A percentile compares a stretch with the other conserved stretches of the same genome.
Conservation (phyloP, 1,140 invertebrate species). For the Anadara kagoshimensis region DNA sequence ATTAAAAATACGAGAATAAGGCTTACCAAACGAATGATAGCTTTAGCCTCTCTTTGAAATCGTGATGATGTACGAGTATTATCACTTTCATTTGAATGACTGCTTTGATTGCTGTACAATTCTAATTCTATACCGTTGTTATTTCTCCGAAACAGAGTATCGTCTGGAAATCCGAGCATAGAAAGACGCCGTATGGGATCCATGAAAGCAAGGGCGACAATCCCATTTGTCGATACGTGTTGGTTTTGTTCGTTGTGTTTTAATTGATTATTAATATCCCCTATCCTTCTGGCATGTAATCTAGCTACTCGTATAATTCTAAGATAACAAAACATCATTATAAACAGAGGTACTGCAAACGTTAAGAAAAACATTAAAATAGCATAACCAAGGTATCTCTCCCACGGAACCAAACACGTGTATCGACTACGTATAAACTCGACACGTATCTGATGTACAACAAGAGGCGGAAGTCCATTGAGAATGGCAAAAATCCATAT, state of each 20-base stretch:
- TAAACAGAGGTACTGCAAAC: conserved; percentile 28
- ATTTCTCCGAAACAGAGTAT: not conserved
- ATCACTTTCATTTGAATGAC: not conserved
- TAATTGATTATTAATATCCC: conserved; percentile 25
- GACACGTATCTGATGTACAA: conserved; percentile 10
- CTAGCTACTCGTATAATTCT: conserved; percentile 49
- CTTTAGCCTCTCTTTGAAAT: conserved; percentile 17
- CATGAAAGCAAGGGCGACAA: conserved; percentile 36
- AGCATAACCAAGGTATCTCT: not conserved
- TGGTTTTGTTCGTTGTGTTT: conserved; percentile 7
- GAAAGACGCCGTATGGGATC: conserved; percentile 41
- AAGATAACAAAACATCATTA: conserved; percentile 44
- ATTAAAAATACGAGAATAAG: conserved; percentile 29
- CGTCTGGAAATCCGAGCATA: conserved; percentile 45
- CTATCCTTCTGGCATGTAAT: conserved; percentile 45
- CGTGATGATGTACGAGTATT: not conserved
- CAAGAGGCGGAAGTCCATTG: conserved; percentile 11
- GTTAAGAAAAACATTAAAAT: conserved; percentile 10
- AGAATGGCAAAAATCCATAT: conserved; percentile 29
- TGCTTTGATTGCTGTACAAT: conserved; percentile 22
- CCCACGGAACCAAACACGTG: conserved; percentile 24
- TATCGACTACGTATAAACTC: conserved; percentile 7
- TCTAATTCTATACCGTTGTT: conserved; percentile 13
- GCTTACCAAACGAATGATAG: conserved; percentile 30
- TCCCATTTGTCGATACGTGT: conserved; percentile 20